Evolutionary conservation across 2,797 vertebrate species (phyloP).

Genomic region (Ctenopoma multispine): DNA sequence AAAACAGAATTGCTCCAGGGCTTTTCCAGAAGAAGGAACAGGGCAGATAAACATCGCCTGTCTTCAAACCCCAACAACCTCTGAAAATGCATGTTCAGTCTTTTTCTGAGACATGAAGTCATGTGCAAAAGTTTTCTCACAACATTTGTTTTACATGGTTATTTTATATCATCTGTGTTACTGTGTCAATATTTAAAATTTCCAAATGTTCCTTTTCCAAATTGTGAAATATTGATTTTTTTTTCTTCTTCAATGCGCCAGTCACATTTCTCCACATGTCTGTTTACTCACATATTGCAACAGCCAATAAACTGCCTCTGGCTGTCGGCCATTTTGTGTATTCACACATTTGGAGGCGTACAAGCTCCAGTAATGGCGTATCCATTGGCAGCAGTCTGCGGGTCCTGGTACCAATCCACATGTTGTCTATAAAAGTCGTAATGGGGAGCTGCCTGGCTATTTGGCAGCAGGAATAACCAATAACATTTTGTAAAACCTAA

Average conservation of each 20-base stretch:
- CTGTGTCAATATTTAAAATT: neutral
- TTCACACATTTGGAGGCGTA: constrained; percentile 46
- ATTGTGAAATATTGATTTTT: neutral
- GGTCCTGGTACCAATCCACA: constrained; percentile 64
- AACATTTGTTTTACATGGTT: neutral
- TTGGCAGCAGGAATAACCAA: constrained; percentile 73
- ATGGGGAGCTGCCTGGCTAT: constrained; percentile 64
- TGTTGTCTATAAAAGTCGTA: constrained; percentile 67
- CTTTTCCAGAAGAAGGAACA: neutral
- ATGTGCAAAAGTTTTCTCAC: neutral
- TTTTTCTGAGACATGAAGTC: neutral
- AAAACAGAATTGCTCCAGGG: constrained; percentile 5
- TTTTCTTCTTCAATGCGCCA: constrained; percentile 9
- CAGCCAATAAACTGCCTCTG: constrained; percentile 46
- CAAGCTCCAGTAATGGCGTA: constrained; percentile 31
- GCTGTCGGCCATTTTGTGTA: constrained; percentile 48
- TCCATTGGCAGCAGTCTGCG: constrained; percentile 53
- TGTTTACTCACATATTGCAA: constrained; percentile 29
- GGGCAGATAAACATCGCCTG: neutral
- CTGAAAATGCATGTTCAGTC: neutral
- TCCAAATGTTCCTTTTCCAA: neutral
- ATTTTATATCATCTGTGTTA: too few species aligned
- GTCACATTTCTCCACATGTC: constrained; percentile 26
- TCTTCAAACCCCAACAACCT: neutral
- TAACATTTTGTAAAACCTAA: constrained; percentile 73